Evolutionary conservation across 2,888 invertebrate genomes (phyloP).

Genomic region (Rhagonycha lutea): DNA sequence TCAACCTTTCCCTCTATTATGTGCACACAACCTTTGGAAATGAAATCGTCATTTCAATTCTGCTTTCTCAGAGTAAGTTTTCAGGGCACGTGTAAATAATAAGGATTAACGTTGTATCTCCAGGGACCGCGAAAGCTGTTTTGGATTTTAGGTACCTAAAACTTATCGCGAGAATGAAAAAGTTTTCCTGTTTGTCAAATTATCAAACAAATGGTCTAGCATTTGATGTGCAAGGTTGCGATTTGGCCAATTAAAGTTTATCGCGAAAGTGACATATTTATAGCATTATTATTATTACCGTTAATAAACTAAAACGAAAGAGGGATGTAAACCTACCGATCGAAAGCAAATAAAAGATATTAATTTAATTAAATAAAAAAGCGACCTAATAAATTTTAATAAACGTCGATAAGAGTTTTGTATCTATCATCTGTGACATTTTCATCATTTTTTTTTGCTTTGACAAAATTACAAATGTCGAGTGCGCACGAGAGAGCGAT

Average conservation of each 20-base stretch:
- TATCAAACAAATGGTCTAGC: not conserved
- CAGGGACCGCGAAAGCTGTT: not conserved
- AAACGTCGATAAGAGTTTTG: conserved; percentile 2
- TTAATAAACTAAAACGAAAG: not conserved
- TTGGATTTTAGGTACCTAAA: too few species aligned
- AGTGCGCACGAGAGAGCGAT: not conserved
- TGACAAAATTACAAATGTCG: not conserved
- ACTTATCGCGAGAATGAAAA: not conserved
- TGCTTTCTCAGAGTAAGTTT: not conserved
- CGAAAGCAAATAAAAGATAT: conserved; percentile 7
- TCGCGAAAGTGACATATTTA: not conserved
- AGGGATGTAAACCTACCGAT: not conserved
- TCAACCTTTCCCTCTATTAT: not conserved
- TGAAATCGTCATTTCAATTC: not conserved
- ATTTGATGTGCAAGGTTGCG: not conserved
- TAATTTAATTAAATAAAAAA: conserved; percentile 14
- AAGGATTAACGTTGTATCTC: not conserved
- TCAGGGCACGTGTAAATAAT: not conserved
- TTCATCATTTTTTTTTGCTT: not conserved
- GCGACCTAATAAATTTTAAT: conserved; percentile 3
- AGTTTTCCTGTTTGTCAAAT: not conserved
- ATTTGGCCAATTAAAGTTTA: not conserved
- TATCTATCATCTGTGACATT: conserved; percentile 3
- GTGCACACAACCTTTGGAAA: not conserved
- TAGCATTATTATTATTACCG: not conserved